Evolutionary conservation across 2,888 invertebrate genomes (phyloP), one percentile per base, ranked within the genome.

Genomic region (Coremacera marginata): DNA sequence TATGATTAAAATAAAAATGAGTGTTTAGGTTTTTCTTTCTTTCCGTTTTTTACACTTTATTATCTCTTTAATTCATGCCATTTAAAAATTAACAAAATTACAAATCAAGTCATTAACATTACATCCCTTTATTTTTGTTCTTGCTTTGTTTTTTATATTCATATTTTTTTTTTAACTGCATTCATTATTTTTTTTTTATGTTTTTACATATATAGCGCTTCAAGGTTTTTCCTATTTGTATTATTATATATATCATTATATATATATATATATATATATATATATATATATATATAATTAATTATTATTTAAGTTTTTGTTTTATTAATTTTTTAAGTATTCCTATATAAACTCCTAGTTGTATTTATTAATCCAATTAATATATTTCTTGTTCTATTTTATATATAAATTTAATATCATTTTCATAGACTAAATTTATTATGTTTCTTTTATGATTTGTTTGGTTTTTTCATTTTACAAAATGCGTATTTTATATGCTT

Each of bases 81-180:
- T 52, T 55, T 55, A 70, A 68, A 63, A 70, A 70, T 70, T 70
- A 55, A 70, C 63, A 63, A 63, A 63, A 63, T 63, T 70, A 52
- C 2, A 70, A 52, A 55, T 63, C 11, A 31, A 63, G 34, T 63
- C 19, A 44, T 70, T 70, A 55, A 31, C 22, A 49, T 70, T 49
- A 67, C 67, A 67, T 67, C 19, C 67, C 25, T 68, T 25, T 11
- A 49, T 68, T 49, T 34, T 49, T 25, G 22, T 67, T 37, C 11
- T 9, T 67, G n/a, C 22, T 67, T 68, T 27, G 27, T 44, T 11
- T 14, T n/a, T 44, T 44, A 44, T 44, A 44, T 44, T 52, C 16
- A 16, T 63, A 31, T 49, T 70, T n/a, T 63, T 70, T n/a, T 63
- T 52, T 70, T 55, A 55, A 55, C 70, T 55, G 70, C 55, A 31